Conservation (phyloP, 1,140 invertebrate species). For the Charaxes varanes region DNA sequence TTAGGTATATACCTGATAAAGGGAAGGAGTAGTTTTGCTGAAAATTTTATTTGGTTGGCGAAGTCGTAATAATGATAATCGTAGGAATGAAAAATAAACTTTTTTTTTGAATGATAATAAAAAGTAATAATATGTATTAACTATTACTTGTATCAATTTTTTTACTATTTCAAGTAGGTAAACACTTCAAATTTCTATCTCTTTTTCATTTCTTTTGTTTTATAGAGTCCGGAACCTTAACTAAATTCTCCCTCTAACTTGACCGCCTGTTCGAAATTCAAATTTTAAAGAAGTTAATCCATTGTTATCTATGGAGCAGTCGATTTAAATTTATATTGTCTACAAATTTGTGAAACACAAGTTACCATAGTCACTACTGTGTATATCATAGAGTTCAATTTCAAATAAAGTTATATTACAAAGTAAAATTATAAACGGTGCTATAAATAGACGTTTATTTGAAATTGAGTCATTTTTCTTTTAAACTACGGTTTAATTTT, state of each 20-base stretch:
- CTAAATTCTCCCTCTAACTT: conserved; percentile 6
- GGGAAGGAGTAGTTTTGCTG: too few species aligned
- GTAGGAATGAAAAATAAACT: too few species aligned
- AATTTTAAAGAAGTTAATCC: conserved; percentile 13
- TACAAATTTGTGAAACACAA: conserved; percentile 3
- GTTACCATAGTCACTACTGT: background rate
- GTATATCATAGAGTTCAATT: background rate
- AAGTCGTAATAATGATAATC: too few species aligned
- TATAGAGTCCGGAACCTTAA: background rate
- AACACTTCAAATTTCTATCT: too few species aligned
- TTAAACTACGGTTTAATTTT: background rate
- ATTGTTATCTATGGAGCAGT: conserved; percentile 12
- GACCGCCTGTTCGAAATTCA: conserved; percentile 11
- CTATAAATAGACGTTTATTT: background rate
- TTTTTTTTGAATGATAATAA: too few species aligned
- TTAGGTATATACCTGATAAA: too few species aligned
- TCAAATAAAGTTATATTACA: background rate
- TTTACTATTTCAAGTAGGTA: too few species aligned
- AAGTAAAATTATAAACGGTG: conserved; percentile 5
- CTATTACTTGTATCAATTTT: too few species aligned
- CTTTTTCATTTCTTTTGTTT: too few species aligned
- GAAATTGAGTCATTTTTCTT: background rate
- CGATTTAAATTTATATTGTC: conserved; percentile 8
- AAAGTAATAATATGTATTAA: too few species aligned
- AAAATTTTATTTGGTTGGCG: too few species aligned